These are phyloP conservation scores for Thunnus maccoyii DNA, from an alignment of 2,113 vertebrate genomes.

Conservation along the genomic window DNA sequence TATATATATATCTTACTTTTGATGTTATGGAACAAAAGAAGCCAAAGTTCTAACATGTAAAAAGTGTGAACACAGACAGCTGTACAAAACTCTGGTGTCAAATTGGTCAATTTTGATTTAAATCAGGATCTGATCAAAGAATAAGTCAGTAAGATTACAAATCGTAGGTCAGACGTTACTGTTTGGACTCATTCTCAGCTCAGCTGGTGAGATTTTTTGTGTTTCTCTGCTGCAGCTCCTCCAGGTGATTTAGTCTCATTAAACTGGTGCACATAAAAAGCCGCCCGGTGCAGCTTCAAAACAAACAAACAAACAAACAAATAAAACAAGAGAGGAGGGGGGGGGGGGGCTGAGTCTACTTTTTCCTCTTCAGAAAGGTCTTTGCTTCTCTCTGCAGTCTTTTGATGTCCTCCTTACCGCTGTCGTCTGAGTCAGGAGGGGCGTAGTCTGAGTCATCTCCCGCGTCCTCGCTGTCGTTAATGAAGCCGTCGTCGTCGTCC, in stretches of 20 bases:
- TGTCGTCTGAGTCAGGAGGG: constrained; percentile 68
- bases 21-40: no score
- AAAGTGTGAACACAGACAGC: no score
- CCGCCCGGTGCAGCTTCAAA: not conserved
- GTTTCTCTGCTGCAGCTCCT: not conserved
- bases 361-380: constrained; percentile 68
- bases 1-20: no score
- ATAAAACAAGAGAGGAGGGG: no score
- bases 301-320: not conserved
- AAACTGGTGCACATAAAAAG: no score
- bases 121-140: no score
- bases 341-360: constrained; percentile 25
- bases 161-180: no score
- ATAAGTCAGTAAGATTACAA: no score
- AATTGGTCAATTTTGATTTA: no score
- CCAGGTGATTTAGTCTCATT: not conserved
- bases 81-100: no score
- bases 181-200: no score
- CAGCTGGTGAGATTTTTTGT: not conserved
- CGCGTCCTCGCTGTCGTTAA: constrained; percentile 75
- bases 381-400: constrained; percentile 70
- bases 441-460: constrained; percentile 79
- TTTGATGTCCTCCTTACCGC: constrained; percentile 68
- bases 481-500: constrained; percentile 76
- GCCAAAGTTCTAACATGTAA: no score